These are phyloP conservation scores for Ricordea florida DNA, from an alignment of 92 coral and sea anemone genomes.

Conservation along the genomic window DNA sequence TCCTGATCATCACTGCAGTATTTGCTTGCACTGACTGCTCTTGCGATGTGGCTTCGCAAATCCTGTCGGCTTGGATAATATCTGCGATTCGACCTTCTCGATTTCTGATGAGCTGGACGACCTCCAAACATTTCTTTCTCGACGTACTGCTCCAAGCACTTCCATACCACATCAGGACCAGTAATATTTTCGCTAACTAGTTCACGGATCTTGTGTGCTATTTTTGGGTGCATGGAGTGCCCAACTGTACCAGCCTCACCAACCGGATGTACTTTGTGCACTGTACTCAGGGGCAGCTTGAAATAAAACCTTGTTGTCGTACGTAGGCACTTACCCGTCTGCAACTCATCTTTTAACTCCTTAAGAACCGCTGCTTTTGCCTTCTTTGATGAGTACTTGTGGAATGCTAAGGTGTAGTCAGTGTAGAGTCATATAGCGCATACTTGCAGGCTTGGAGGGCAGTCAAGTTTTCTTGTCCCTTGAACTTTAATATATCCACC, in stretches of 20 bases:
- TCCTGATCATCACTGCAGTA: constrained; percentile 67
- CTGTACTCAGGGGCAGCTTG: constrained; percentile 37
- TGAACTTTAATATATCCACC: constrained; percentile 40
- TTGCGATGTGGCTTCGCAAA: constrained; percentile 53
- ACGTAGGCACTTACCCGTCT: background rate
- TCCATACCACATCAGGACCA: constrained; percentile 15
- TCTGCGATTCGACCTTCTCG: constrained; percentile 21
- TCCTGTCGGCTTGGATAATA: constrained; percentile 51
- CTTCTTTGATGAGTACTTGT: constrained; percentile 11
- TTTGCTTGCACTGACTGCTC: constrained; percentile 30
- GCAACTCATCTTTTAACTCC: constrained; percentile 4
- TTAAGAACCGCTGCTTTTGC: constrained; percentile 24
- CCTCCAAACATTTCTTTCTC: constrained; percentile 34
- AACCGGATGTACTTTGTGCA: constrained; percentile 31
- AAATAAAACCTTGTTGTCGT: constrained; percentile 33
- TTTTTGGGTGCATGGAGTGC: constrained; percentile 36
- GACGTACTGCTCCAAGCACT: constrained; percentile 45
- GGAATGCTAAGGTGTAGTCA: constrained; percentile 20
- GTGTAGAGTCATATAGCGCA: constrained; percentile 6
- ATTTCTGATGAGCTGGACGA: constrained; percentile 10
- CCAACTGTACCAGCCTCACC: constrained; percentile 40
- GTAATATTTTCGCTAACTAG: constrained; percentile 49
- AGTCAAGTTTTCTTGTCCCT: constrained; percentile 51
- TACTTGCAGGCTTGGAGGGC: constrained; percentile 48
- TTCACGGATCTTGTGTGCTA: constrained; percentile 35